phyloP scores from a whole-genome alignment of 2,888 invertebrate genomes.

The Dinocampus coccinellae region DNA sequence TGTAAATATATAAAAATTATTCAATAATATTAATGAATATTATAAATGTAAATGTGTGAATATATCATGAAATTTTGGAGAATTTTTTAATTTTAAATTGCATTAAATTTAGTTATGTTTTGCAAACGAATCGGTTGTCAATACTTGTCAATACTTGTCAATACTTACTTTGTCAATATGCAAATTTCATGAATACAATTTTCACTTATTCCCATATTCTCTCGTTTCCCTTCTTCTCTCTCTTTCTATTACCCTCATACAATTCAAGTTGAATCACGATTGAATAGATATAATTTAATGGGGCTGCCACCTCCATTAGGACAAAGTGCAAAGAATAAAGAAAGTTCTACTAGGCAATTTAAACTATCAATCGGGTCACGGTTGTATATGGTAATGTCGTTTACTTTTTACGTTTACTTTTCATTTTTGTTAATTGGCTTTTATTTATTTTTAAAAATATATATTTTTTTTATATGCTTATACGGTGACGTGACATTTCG shows the following conservation, averaged over 20 bases:
- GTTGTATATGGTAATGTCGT: neutral
- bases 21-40: no score
- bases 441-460: neutral
- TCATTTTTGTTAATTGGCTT: neutral
- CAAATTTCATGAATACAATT: constrained; percentile 26
- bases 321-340: constrained; percentile 4
- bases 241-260: no score
- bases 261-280: constrained; percentile 15
- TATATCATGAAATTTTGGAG: no score
- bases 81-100: no score
- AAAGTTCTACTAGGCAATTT: constrained; percentile 20
- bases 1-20: no score
- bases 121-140: no score
- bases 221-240: no score
- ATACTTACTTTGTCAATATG: constrained; percentile 23
- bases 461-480: neutral
- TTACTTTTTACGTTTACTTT: constrained; percentile 29
- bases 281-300: constrained; percentile 21
- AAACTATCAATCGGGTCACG: constrained; percentile 15
- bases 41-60: no score
- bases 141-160: neutral
- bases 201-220: constrained; percentile 10
- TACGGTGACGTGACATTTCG: neutral
- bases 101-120: no score
- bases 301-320: constrained; percentile 3